A percentile compares a stretch with the other conserved stretches of the same genome.
These are phyloP conservation scores for Archilochus colubris DNA, from an alignment of 2,113 vertebrate species.

Conservation along the genomic window DNA sequence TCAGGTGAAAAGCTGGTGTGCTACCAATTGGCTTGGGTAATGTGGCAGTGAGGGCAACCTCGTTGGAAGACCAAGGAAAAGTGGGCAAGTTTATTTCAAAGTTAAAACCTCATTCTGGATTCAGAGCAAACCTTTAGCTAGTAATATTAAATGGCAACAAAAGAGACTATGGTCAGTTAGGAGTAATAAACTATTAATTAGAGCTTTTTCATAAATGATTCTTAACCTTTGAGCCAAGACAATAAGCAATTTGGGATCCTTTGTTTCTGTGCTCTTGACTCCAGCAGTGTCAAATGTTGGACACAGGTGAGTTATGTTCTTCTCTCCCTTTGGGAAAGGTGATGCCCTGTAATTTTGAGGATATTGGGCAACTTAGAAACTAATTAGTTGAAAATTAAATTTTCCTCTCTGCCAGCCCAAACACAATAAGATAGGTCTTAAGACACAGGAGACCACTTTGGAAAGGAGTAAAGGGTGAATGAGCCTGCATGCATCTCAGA, in stretches of 20 bases:
- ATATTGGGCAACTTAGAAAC: constrained; percentile 74
- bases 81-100: background rate
- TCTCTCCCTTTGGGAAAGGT: constrained; percentile 71
- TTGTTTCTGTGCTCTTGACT: constrained; percentile 79
- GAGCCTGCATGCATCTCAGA: background rate
- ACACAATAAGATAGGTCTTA: constrained; percentile 72
- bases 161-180: constrained; percentile 79
- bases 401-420: constrained; percentile 84
- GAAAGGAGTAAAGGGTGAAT: constrained; percentile 1
- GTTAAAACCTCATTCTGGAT: background rate
- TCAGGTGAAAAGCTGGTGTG: background rate
- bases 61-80: constrained; percentile 20
- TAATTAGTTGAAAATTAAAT: constrained; percentile 92
- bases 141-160: constrained; percentile 49
- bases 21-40: background rate
- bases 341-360: constrained; percentile 85
- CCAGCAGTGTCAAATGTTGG: constrained; percentile 86
- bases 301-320: constrained; percentile 72
- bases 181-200: constrained; percentile 91
- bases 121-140: constrained; percentile 67
- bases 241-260: constrained; percentile 78
- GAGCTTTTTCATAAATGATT: constrained; percentile 82
- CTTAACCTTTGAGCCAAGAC: constrained; percentile 81
- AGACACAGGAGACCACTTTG: constrained; percentile 34
- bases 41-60: fast-evolving